phyloP scores from a whole-genome alignment of 2,113 vertebrate genomes.

The Oncorhynchus clarkii region DNA sequence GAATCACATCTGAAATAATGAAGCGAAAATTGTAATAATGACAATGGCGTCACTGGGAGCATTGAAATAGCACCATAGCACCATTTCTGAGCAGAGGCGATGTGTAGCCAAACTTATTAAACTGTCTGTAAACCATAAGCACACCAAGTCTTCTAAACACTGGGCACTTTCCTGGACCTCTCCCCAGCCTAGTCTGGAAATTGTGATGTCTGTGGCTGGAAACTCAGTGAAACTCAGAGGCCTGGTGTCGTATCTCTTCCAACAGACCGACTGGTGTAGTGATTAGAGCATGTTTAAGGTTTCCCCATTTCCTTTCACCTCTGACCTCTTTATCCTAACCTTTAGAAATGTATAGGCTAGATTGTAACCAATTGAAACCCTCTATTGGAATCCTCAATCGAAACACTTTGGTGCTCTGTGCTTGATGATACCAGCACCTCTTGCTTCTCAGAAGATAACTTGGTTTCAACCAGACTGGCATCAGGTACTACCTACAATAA shows the following conservation, averaged over 20 bases:
- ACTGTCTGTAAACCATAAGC: slow-evolving; percentile 55
- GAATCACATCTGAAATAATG: slow-evolving; percentile 53
- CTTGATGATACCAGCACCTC: background rate
- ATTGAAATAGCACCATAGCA: slow-evolving; percentile 35
- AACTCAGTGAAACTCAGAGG: slow-evolving; percentile 28
- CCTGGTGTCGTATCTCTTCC: slow-evolving; percentile 28
- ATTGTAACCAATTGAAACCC: background rate
- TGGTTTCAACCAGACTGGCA: too few species aligned
- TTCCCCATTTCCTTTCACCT: slow-evolving; percentile 18
- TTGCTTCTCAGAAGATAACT: too few species aligned
- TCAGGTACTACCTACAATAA: too few species aligned
- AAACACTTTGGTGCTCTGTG: background rate
- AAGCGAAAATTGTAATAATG: slow-evolving; percentile 33
- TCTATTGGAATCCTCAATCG: too few species aligned
- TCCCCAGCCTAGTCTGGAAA: slow-evolving; percentile 48
- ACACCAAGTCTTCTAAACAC: slow-evolving; percentile 42
- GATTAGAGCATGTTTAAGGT: slow-evolving; percentile 41
- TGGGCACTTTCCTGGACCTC: slow-evolving; percentile 40
- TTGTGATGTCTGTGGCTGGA: slow-evolving; percentile 58
- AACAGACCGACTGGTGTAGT: slow-evolving; percentile 15
- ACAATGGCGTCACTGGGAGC: slow-evolving; percentile 35
- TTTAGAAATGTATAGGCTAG: background rate
- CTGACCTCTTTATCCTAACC: slow-evolving; percentile 1
- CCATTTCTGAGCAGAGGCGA: slow-evolving; percentile 18
- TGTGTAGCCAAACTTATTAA: slow-evolving; percentile 44